Base-by-base conservation (phyloP, 1,140 invertebrate species). In the Cepaea nemoralis region DNA sequence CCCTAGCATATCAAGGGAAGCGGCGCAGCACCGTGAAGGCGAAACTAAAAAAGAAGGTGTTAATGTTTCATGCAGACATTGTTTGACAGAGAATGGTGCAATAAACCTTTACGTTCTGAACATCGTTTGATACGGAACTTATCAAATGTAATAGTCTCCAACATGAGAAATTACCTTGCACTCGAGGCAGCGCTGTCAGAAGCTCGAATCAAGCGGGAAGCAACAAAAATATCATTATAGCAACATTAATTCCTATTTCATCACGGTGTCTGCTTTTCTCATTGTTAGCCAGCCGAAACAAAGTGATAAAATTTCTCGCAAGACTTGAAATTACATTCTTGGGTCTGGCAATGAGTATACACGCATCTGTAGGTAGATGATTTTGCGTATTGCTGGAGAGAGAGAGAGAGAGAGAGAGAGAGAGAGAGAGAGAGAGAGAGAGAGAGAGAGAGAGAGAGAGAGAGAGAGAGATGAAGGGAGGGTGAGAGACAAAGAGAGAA, bases 81-180 rank as follows among this genome's bases (percentile, higher is more conserved):
- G 59, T 63, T 63, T 63, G 59, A 63, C 59, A 63, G n/a, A 6
- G 59, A 31, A 19, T 1, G 22, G n/a, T 63, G 59, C 33, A 31
- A 63, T 31, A 31, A n/a, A 63, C n/a, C 27, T 5, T 63, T 31
- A 0, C 27, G 59, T 63, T 27, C 59, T 63, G 59, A 63, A 31
- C 8, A 63, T 63, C n/a, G 16, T 63, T 63, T 63, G 59, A 63
- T 63, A 63, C 16, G 59, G 59, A 63, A 63, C 59, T 63, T 63
- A 63, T 63, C 2, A 63, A 31, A 16, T 27, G 59, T 63, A n/a
- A 63, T 31, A 31, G 59, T 31, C n/a, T 8, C 16, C 27, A 27
- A 63, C n/a, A 31, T 31, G 59, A 16, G 27, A 31, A 27, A 63
- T 5, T 16, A 31, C n/a, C n/a, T 27, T 31, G 59, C 59, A 63